Evolutionary conservation across 2,797 vertebrate species (phyloP), one percentile per base, ranked within the genome.

Genomic region (Eulemur rubriventer): DNA sequence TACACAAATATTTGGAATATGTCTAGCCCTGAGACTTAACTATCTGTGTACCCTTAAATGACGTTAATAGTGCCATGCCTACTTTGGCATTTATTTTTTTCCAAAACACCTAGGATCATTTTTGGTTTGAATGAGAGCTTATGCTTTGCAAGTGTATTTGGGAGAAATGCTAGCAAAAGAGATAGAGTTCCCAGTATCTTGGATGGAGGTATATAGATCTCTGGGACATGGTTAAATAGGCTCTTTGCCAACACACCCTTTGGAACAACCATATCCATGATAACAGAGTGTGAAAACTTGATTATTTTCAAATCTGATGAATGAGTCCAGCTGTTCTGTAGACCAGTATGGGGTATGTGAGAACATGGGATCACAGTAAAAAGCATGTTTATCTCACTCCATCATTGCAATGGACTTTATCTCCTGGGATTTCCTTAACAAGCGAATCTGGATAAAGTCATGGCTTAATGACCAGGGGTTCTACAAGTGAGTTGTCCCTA

Each of bases 1-100:
- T 99, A 98, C 97, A 97, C 98, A 98, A 98, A 98, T 98, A 98
- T 98, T 98, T 98, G 98, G 98, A 98, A 97, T 98, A 98, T 97
- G 98, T 98, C 98, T 98, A 97, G 98, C 98, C 98, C 97, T 97
- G 97, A 98, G 98, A 97, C 98, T 97, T 98, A 96, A 97, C 97
- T 98, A 96, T 97, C 98, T 98, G 95, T 97, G 95, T 97, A 89
- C 97, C 96, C 48, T 97, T 97, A 97, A 97, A 98, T 97, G 98
- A 97, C 97, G 98, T 91, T 87, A 24, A 59, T 59, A 17, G 78
- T 55, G 26, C 95, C 88, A 57, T 96, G 98, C 97, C 98, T 98
- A 96, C 61, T 95, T 92, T 65, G 52, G 1, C 89, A 12, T 90
- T 98, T 89, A 88, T 97, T 65, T 95, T 97, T 93, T 96, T 89